These are phyloP conservation scores for Gambusia affinis DNA, from an alignment of 2,113 vertebrate species.

Conservation along the genomic window DNA sequence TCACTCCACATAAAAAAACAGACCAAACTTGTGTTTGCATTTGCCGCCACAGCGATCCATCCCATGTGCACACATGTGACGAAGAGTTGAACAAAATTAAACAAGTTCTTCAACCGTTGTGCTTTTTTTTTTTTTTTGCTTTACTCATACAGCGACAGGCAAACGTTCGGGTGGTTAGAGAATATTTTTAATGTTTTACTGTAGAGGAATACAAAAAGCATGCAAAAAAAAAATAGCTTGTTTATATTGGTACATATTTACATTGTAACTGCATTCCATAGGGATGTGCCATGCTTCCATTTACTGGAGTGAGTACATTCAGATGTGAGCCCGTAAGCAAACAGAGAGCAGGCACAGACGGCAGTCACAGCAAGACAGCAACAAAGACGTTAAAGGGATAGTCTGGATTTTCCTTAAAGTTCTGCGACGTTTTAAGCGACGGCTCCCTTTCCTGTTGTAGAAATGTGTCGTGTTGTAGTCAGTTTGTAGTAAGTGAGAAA, in stretches of 20 bases:
- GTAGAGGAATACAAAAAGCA: constrained; percentile 83
- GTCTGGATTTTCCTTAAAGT: background rate
- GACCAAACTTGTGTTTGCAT: constrained; percentile 1
- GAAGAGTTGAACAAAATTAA: constrained; percentile 36
- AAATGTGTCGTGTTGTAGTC: background rate
- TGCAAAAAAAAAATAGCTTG: constrained; percentile 86
- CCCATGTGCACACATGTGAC: constrained; percentile 29
- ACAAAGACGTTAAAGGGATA: background rate
- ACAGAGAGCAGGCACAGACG: constrained; percentile 35
- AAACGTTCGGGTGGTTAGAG: background rate
- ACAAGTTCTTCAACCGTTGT: constrained; percentile 18
- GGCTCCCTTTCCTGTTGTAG: background rate
- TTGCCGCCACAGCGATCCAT: constrained; percentile 6
- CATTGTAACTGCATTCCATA: constrained; percentile 74
- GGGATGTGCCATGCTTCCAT: constrained; percentile 67
- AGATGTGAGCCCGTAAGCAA: constrained; percentile 53
- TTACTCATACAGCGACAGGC: background rate
- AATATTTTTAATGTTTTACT: constrained; percentile 66
- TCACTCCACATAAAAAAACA: constrained; percentile 3
- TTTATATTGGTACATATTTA: constrained; percentile 84
- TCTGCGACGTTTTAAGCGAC: background rate
- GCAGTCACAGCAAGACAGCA: constrained; percentile 25
- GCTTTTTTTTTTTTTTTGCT: background rate
- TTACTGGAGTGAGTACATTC: constrained; percentile 65
- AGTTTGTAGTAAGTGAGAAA: too few species aligned